A percentile compares a stretch with the other conserved stretches of the same genome.
Evolutionary conservation across 2,888 invertebrate genomes (phyloP).

Genomic region (Argyresthia goedartella): DNA sequence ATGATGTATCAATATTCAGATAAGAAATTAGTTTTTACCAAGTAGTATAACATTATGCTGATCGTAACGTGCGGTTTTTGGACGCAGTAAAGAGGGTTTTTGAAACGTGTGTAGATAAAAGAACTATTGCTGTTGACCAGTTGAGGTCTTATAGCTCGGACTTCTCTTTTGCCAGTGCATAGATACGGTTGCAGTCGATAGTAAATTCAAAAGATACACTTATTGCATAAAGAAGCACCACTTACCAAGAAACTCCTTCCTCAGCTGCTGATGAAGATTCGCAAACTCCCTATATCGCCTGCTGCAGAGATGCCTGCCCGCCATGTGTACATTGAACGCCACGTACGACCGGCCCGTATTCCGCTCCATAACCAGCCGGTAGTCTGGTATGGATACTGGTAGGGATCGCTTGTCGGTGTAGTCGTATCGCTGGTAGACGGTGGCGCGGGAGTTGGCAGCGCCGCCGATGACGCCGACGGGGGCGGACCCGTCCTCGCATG

Average conservation of each 20-base stretch:
- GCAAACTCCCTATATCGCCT: constrained; percentile 96
- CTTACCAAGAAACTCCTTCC: constrained; percentile 91
- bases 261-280: constrained; percentile 86
- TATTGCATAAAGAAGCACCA: constrained; percentile 8
- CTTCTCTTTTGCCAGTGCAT: too few species aligned
- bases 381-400: constrained; percentile 94
- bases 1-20: too few species aligned
- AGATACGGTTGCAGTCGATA: too few species aligned
- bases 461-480: constrained; percentile 58
- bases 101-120: too few species aligned
- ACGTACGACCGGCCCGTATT: constrained; percentile 92
- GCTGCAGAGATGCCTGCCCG: constrained; percentile 96
- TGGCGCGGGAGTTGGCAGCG: constrained; percentile 56
- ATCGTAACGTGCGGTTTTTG: too few species aligned
- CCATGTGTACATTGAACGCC: constrained; percentile 99
- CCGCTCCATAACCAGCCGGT: constrained; percentile 85
- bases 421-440: constrained; percentile 78
- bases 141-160: too few species aligned
- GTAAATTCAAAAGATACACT: neutral
- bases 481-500: constrained; percentile 79
- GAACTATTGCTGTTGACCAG: too few species aligned
- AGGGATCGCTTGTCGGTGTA: constrained; percentile 94
- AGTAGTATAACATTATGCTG: too few species aligned
- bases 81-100: too few species aligned
- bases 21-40: too few species aligned